phyloP scores from a whole-genome alignment of 2,113 vertebrate species.

The Cisticola juncidis region DNA sequence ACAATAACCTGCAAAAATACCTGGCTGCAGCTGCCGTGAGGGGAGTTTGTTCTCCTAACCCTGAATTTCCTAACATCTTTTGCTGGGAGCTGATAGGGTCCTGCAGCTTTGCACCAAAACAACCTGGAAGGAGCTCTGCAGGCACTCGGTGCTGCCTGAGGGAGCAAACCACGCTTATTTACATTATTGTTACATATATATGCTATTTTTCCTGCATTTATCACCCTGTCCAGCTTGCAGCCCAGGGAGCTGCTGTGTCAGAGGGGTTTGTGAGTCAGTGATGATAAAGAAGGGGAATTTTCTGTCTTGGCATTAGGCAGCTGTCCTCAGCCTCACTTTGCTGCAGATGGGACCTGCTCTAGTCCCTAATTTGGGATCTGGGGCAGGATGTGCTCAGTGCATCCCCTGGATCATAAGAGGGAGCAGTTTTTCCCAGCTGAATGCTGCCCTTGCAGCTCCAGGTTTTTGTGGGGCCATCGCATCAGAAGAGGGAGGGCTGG shows the following conservation, averaged over 20 bases:
- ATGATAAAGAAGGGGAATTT: neutral
- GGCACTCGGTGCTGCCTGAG: neutral
- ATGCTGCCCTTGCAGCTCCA: neutral
- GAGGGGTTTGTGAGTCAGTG: neutral
- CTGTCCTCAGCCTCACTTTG: neutral
- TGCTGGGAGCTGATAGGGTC: neutral
- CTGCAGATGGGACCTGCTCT: neutral
- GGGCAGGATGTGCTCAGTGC: neutral
- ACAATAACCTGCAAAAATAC: neutral
- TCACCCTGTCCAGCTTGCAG: neutral
- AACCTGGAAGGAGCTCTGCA: neutral
- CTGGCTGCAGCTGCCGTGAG: accelerated
- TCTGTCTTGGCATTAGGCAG: neutral
- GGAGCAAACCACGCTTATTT: neutral
- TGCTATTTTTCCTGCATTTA: neutral
- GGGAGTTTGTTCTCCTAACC: neutral
- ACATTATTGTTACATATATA: neutral
- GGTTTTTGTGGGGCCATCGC: neutral
- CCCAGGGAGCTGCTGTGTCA: neutral
- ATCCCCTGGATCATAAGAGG: neutral
- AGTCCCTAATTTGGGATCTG: neutral
- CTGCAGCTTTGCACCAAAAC: neutral
- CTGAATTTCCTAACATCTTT: neutral
- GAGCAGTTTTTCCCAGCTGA: neutral
- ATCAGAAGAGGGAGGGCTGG: neutral